phyloP scores from a whole-genome alignment of 2,888 invertebrate species.

The Branchellion lobata region DNA sequence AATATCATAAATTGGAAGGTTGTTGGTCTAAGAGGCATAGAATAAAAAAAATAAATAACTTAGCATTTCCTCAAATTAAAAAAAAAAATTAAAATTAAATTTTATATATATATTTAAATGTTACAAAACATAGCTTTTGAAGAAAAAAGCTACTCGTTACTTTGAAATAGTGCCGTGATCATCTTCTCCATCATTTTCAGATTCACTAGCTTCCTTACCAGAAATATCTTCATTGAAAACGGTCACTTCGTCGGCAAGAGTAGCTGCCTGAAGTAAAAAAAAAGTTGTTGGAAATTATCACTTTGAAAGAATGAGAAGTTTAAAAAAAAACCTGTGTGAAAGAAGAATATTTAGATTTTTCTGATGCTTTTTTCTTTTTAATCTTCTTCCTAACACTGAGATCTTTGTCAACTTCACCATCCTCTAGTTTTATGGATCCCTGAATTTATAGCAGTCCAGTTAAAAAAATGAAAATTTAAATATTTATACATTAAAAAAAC shows the following conservation, averaged over 20 bases:
- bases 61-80: too few relatives aligned
- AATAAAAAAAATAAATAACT: neutral
- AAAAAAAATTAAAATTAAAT: too few relatives aligned
- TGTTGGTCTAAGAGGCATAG: neutral
- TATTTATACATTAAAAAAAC: too few relatives aligned
- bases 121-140: too few relatives aligned
- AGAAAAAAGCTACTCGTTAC: too few relatives aligned
- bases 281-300: neutral
- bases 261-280: neutral
- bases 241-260: neutral
- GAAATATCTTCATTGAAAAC: neutral
- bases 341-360: neutral
- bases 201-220: neutral
- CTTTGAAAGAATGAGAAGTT: neutral
- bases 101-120: too few relatives aligned
- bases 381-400: neutral
- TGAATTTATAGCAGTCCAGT: too few relatives aligned
- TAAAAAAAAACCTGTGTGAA: constrained; percentile 2
- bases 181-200: neutral
- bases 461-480: too few relatives aligned
- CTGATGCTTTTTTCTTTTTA: neutral
- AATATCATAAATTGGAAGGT: neutral
- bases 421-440: neutral
- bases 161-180: neutral
- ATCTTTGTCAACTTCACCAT: neutral